These are phyloP conservation scores for Rhinophrynus dorsalis DNA, from an alignment of 2,797 vertebrate genomes.

Conservation along the genomic window DNA sequence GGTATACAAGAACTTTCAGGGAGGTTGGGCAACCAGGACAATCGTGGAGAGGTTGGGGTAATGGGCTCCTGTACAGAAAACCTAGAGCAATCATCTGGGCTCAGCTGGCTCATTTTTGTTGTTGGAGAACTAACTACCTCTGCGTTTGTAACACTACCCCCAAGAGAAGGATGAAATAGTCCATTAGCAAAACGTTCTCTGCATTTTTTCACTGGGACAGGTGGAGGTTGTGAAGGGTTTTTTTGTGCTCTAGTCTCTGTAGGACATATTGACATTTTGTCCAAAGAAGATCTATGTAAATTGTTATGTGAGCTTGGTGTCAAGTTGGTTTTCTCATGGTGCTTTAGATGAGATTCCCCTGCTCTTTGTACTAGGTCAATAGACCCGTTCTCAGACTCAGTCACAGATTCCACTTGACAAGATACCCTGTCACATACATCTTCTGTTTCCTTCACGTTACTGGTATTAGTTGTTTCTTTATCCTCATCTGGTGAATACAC, in stretches of 20 bases:
- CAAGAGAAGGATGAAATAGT: constrained; percentile 68
- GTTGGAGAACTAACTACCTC: constrained; percentile 64
- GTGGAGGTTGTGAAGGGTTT: constrained; percentile 89
- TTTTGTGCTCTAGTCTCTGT: constrained; percentile 76
- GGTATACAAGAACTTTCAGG: constrained; percentile 68
- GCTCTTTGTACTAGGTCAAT: constrained; percentile 19
- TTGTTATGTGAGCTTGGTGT: constrained; percentile 53
- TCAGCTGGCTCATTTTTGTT: constrained; percentile 58
- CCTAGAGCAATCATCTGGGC: constrained; percentile 56
- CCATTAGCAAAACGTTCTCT: constrained; percentile 89
- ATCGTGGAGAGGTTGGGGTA: constrained; percentile 66
- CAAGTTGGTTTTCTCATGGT: constrained; percentile 56
- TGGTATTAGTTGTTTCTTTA: constrained; percentile 47
- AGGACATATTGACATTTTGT: constrained; percentile 54
- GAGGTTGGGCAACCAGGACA: constrained; percentile 80
- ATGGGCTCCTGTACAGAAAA: constrained; percentile 65
- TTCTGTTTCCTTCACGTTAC: constrained; percentile 14
- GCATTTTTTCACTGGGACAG: constrained; percentile 93
- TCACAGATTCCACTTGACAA: constrained; percentile 1
- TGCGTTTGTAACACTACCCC: constrained; percentile 59
- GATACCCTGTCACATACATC: constrained; percentile 1
- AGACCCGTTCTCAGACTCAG: not conserved
- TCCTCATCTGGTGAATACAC: constrained; percentile 55
- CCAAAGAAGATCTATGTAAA: constrained; percentile 54
- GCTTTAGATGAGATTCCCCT: constrained; percentile 62